Conservation (phyloP, 2,113 vertebrate genomes). For the Apodemus sylvaticus region DNA sequence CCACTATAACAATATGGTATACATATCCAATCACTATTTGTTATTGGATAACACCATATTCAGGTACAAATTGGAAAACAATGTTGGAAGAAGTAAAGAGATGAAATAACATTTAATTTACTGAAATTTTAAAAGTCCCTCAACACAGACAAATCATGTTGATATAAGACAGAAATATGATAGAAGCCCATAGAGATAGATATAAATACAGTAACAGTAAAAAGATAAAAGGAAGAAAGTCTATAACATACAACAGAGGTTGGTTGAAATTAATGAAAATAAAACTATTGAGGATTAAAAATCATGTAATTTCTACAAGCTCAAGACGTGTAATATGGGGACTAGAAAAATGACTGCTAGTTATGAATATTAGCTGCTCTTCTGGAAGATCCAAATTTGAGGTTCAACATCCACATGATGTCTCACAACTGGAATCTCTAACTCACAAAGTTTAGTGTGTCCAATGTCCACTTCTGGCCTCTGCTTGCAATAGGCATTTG, state of each 20-base stretch:
- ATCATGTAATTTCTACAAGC: background rate
- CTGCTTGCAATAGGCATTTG: background rate
- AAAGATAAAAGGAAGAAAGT: background rate
- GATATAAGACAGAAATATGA: background rate
- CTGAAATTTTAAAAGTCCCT: background rate
- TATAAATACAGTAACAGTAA: background rate
- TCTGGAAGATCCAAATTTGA: background rate
- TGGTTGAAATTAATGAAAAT: constrained; percentile 7
- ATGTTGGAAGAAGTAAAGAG: background rate
- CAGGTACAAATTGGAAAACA: background rate
- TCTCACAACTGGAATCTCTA: background rate
- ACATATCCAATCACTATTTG: too few relatives aligned
- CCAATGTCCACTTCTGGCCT: background rate
- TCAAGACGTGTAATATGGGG: background rate
- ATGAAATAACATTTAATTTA: background rate
- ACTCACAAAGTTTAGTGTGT: background rate
- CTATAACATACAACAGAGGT: background rate
- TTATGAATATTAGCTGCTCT: background rate
- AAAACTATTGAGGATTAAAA: background rate
- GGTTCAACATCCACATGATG: background rate
- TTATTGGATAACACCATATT: background rate
- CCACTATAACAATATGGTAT: too few relatives aligned
- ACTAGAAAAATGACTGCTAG: background rate
- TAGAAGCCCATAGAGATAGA: background rate
- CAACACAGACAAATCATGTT: background rate